Base-by-base conservation (phyloP, 2,888 invertebrate genomes). In the Heliconius cydno region DNA sequence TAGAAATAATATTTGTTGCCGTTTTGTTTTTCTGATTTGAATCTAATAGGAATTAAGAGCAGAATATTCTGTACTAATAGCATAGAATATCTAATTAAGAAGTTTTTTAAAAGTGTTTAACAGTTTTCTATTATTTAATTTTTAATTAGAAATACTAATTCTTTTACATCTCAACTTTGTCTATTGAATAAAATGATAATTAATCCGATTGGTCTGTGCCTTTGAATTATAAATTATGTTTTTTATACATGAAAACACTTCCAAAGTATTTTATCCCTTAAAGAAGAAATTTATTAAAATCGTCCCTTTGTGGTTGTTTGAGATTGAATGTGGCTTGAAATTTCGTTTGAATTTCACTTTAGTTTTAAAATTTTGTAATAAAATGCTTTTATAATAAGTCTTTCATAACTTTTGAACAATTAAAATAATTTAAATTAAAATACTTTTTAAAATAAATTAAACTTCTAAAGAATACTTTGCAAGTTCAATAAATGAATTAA, bases 181-280 rank as follows among this genome's bases (percentile, higher is more conserved):
- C 28, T 77, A 76, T 77, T 75, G 46, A 77, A 28, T 19, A 19
- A 19, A 46, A n/a, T 65, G n/a, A 46, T 78, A 60, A 77, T 28
- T 60, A 30, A 80, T 77, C 77, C 71, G 67, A 79, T 79, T 74
- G 78, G 73, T 60, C 22, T 46, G 30, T 63, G 65, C 70, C 66
- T 76, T 80, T 82, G 77, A 80, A 79, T 78, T 60, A 78, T 30
- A n/a, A 82, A 80, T 77, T 77, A 73, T 75, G 80, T 79, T 82
- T 76, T 82, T 76, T 77, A 77, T 82, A 80, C 79, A 80, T 77
- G 82, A 77, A 71, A 82, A 75, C 79, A 77, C 67, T 75, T 52
- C 25, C 12, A 34, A 73, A 71, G 77, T 79, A 68, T 76, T 73
- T 71, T 65, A 76, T 76, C 80, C 77, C 77, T 77, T 82, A n/a